Base-by-base conservation (phyloP, 2,113 vertebrate species). In the Ctenodactylus gundi region DNA sequence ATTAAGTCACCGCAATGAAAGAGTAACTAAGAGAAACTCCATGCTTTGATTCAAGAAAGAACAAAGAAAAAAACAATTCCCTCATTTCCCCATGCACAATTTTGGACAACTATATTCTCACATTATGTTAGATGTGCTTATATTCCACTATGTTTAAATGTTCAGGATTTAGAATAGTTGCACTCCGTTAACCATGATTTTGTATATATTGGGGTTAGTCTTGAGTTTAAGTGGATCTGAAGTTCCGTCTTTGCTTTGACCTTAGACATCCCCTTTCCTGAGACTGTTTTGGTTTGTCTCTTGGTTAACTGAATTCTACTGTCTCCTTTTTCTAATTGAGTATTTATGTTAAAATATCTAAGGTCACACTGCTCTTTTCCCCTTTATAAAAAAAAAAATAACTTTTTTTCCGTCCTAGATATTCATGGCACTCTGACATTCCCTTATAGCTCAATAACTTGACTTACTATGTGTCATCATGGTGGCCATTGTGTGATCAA, bases 211-310 rank as follows among this genome's bases (percentile, higher is more conserved):
- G 72, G 13, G 7, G 57, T 73, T 82, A 31, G 15, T 65, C 68
- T 55, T 58, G 4, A 73, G 44, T 41, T 86, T 85, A 85, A 91
- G 76, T 72, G 41, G 20, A 60, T 64, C 60, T 58, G 77, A 65
- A 49, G 4, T 23, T 85, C 46, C 7, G 4, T 53, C 29, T 68
- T 57, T 57, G 36, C 7, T 90, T 39, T 67, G 44, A 85, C 55
- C 75, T 55, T 53, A 49, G 31, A 51, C 36, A 67, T 49, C 14
- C 34, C 36, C 23, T 80, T 80, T 93, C 36, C 60, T 92, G 18
- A 86, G 67, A 82, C 46, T 44, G 49, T 93, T 93, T 90, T 82
- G 53, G 76, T 58, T 88, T 49, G 65, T 82, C 58, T 77, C 23
- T 17, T 60, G 39, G 39, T 64, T 51, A 88, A 76, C 44, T 20